phyloP scores from a whole-genome alignment of 2,113 vertebrate genomes.

The Chamaetylas fuelleborni region DNA sequence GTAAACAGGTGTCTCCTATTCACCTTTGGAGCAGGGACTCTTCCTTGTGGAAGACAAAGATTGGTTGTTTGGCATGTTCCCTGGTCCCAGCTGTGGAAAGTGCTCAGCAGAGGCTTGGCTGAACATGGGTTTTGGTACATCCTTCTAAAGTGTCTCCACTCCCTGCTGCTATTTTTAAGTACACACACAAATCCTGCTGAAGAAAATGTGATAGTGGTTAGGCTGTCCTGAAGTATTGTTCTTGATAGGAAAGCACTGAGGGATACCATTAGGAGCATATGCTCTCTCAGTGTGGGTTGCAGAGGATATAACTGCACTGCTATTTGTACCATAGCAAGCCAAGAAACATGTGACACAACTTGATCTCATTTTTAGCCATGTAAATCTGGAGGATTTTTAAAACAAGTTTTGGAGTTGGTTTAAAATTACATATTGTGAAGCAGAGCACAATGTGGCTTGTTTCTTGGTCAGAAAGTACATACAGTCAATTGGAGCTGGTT shows the following conservation, averaged over 20 bases:
- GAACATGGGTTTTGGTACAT: not conserved
- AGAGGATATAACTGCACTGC: not conserved
- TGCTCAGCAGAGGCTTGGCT: not conserved
- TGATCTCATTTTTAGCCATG: not conserved
- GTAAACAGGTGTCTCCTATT: not conserved
- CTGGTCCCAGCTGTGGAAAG: not conserved
- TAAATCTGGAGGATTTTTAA: not conserved
- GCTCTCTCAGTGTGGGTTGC: not conserved
- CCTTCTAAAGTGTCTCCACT: not conserved
- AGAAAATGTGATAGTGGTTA: not conserved
- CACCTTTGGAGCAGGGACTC: not conserved
- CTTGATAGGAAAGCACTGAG: not conserved
- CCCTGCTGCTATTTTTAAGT: conserved; percentile 25
- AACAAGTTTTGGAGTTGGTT: not conserved
- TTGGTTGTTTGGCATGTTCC: not conserved
- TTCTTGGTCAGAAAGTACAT: not conserved
- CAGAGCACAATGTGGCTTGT: not conserved
- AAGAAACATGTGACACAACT: not conserved
- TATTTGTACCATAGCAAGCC: not conserved
- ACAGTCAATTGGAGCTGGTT: not conserved
- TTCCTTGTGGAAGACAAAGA: not conserved
- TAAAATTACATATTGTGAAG: not conserved
- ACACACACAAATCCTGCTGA: not conserved
- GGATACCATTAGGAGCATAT: not conserved
- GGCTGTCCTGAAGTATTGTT: not conserved